Base-by-base conservation (phyloP, 2,888 invertebrate species). In the Neoitamus cyanurus region DNA sequence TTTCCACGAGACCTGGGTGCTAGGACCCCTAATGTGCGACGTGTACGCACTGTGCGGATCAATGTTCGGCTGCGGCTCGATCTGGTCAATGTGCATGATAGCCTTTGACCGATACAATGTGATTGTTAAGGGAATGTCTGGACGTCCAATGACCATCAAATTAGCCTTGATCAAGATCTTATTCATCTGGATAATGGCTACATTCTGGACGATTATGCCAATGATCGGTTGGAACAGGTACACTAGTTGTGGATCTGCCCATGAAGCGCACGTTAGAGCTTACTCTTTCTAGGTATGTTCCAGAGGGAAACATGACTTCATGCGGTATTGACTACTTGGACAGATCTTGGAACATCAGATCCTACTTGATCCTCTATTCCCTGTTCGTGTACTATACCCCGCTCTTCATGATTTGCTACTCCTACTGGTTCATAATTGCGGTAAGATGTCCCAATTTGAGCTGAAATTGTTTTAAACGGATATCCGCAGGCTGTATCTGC, bases 11-110 rank as follows among this genome's bases (percentile, higher is more conserved):
- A 87, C 86, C n/a, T 91, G 91, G 91, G 89, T 91, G 30, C 88
- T 91, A 83, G 91, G 91, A 1, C 95, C 97, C 69, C 92, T 97
- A 83, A 95, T 96, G 91, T 98, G 98, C 90, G 95, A 97, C 90
- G 89, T 98, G 2, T 98, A 98, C 91, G 97, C 94, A 68, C 94
- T 97, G 92, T 93, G 94, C 83, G 98, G 98, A 42, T 98, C 86
- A 3, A 90, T 94, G 69, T 93, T 93, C 86, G 94, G 94, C n/a
- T 92, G 93, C 82, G 92, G 92, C 86, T 93, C 93, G 73, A 94
- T 94, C 87, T 93, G 93, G 92, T 92, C 93, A 0, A 92, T 94
- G 92, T 92, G 92, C 2, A 90, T 92, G 86, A 93, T 94, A 83
- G 92, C 93, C 20, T 88, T 92, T 37, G 94, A 94, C 89, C 91